Evolutionary conservation across 2,797 vertebrate species (phyloP).

Genomic region (Xyrichtys novacula): DNA sequence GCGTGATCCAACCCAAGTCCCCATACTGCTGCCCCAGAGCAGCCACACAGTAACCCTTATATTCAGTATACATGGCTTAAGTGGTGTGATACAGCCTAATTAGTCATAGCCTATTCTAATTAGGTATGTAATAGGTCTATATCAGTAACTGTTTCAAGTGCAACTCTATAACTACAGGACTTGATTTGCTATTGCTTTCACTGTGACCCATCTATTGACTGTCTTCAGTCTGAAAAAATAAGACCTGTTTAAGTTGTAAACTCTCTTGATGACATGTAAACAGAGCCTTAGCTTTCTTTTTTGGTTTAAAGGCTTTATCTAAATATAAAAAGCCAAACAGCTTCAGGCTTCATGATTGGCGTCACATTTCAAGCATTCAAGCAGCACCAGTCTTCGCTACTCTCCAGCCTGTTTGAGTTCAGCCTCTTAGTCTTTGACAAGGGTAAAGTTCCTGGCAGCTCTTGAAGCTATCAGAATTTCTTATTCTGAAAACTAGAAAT

Average conservation of each 20-base stretch:
- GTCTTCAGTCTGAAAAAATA: too few species aligned
- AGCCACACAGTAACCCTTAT: too few species aligned
- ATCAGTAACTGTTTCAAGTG: too few species aligned
- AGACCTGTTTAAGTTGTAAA: conserved; percentile 2
- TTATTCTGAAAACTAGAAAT: conserved; percentile 7
- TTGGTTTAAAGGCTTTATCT: conserved; percentile 24
- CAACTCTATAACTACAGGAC: too few species aligned
- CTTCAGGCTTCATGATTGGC: conserved; percentile 39
- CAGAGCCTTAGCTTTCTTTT: neutral
- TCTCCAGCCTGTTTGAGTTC: conserved; percentile 34
- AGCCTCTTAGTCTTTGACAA: conserved; percentile 35
- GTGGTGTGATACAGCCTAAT: too few species aligned
- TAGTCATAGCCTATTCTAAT: too few species aligned
- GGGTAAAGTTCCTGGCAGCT: conserved; percentile 43
- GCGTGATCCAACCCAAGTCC: too few species aligned
- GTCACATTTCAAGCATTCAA: conserved; percentile 45
- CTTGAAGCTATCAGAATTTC: conserved; percentile 26
- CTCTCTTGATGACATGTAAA: conserved; percentile 22
- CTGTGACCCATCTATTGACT: too few species aligned
- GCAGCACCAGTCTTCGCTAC: conserved; percentile 35
- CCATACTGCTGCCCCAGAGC: too few species aligned
- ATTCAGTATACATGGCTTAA: too few species aligned
- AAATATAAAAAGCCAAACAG: conserved; percentile 46
- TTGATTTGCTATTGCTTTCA: too few species aligned
- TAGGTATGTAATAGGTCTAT: too few species aligned